Conservation (phyloP, 2,797 vertebrate species). For the Coregonus ussuriensis region DNA sequence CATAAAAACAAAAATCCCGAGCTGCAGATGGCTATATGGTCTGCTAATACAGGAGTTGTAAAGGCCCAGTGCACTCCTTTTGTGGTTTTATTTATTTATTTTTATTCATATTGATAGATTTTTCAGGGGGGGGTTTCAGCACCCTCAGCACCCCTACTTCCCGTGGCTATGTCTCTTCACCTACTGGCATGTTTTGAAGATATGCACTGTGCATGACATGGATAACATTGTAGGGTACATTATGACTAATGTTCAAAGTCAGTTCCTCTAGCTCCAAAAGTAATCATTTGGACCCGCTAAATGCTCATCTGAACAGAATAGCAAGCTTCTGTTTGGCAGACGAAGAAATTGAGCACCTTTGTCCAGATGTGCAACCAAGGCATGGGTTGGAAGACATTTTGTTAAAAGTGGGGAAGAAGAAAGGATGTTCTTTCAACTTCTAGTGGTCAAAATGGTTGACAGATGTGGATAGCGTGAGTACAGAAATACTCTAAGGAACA, state of each 20-base stretch:
- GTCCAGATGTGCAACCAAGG: not conserved
- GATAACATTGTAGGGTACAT: too few species aligned
- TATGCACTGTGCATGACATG: not conserved
- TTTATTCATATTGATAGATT: too few species aligned
- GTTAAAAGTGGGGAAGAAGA: not conserved
- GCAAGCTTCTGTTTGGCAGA: slow-evolving; percentile 4
- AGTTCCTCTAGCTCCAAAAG: not conserved
- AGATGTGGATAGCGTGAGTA: not conserved
- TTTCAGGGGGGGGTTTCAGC: too few species aligned
- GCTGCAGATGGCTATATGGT: too few species aligned
- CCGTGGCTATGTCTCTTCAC: too few species aligned
- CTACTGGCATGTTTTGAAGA: not conserved
- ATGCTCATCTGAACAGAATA: not conserved
- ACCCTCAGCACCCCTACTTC: too few species aligned
- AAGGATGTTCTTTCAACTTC: not conserved
- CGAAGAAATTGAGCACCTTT: not conserved
- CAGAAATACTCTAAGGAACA: not conserved
- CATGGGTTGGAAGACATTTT: not conserved
- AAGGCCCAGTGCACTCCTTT: too few species aligned
- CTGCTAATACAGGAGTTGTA: too few species aligned
- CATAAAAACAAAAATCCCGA: too few species aligned
- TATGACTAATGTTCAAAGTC: not conserved
- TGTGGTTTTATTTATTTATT: too few species aligned
- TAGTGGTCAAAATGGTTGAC: not conserved
- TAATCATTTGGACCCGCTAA: not conserved